phyloP scores from a whole-genome alignment of 64 coral and sea anemone genomes.

The Anthopleura sola region DNA sequence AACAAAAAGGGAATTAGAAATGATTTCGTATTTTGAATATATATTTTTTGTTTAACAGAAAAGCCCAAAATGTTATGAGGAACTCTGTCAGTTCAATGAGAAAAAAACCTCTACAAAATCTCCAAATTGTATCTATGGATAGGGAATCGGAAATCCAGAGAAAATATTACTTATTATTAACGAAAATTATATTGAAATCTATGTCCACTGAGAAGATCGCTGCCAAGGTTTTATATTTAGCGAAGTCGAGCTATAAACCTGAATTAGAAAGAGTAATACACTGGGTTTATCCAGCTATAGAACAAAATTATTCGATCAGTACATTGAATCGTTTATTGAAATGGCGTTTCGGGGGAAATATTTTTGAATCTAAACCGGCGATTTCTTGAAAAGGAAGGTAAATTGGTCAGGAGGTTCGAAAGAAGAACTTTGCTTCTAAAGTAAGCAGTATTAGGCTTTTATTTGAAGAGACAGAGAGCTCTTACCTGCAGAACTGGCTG shows the following conservation, averaged over 20 bases:
- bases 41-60: conserved; percentile 1
- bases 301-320: neutral
- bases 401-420: conserved; percentile 10
- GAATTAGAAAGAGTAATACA: neutral
- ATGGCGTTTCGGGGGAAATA: neutral
- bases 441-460: conserved; percentile 1
- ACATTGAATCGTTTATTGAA: neutral
- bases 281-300: neutral
- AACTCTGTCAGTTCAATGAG: conserved; percentile 4
- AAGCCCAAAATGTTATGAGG: conserved; percentile 23
- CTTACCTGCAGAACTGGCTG: conserved; percentile 87
- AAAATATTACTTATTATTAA: conserved; percentile 12
- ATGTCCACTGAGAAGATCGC: neutral
- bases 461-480: neutral
- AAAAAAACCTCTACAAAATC: conserved; percentile 14
- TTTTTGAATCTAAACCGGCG: neutral
- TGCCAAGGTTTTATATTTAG: neutral
- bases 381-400: neutral
- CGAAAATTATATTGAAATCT: neutral
- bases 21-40: conserved; percentile 7
- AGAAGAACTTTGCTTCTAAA: neutral
- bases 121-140: neutral
- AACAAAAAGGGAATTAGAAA: neutral
- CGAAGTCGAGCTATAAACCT: neutral
- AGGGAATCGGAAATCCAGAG: neutral